These are phyloP conservation scores for Trigoniulus corallinus DNA, from an alignment of 1,140 invertebrate species.

Conservation along the genomic window DNA sequence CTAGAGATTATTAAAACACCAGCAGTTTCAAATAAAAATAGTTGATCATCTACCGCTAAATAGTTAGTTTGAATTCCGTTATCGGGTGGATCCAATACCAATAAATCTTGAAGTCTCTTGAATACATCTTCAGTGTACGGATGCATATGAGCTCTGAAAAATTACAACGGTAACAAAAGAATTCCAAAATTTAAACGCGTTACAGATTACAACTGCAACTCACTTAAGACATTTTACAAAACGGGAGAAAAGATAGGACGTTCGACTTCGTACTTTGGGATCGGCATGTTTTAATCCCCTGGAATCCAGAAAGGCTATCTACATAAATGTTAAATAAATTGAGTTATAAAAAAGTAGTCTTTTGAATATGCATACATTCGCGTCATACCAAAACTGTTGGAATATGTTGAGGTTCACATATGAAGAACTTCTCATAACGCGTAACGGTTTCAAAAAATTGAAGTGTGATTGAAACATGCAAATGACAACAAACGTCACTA, in stretches of 20 bases:
- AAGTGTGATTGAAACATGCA: conserved; percentile 30
- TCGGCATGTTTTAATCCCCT: conserved; percentile 31
- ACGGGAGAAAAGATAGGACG: conserved; percentile 35
- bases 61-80: conserved; percentile 22
- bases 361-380: background rate
- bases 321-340: conserved; percentile 6
- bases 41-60: conserved; percentile 34
- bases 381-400: conserved; percentile 27
- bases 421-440: conserved; percentile 39
- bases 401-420: conserved; percentile 30
- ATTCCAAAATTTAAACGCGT: conserved; percentile 4
- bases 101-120: conserved; percentile 30
- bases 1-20: conserved; percentile 34
- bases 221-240: conserved; percentile 35
- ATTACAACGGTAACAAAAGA: conserved; percentile 4
- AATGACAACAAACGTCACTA: conserved; percentile 30
- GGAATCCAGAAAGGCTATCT: conserved; percentile 34
- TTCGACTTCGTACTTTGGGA: conserved; percentile 31
- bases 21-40: conserved; percentile 40
- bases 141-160: conserved; percentile 27
- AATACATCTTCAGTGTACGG: conserved; percentile 35
- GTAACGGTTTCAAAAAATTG: conserved; percentile 37
- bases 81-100: conserved; percentile 28
- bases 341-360: background rate
- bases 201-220: conserved; percentile 10